Base-by-base conservation (phyloP, 2,888 invertebrate species). In the Tiliacea citrago region DNA sequence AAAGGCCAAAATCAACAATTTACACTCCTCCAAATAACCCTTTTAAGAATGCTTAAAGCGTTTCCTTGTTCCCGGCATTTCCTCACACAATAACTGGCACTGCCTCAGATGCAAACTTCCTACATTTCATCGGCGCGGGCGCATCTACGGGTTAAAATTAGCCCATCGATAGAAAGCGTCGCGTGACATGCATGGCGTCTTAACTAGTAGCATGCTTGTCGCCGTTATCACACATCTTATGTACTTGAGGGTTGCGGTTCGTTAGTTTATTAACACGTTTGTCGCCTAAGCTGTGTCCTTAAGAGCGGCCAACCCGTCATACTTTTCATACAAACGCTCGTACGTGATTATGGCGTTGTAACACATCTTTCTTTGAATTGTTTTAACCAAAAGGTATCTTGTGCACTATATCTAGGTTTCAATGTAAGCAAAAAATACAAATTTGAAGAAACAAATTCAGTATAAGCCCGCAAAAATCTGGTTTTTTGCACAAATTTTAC, bases 101-200 rank as follows among this genome's bases (percentile, higher is more conserved):
- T 68, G 49, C 69, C 35, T 51, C 51, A 53, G 70, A 63, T 49
- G 82, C 61, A 63, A 70, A 83, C 83, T 83, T 85, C 83, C 86
- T 79, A 83, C 72, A 75, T 83, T 66, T 68, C 51, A 71, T 79
- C 75, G 70, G 66, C 71, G 74, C 75, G 39, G 3, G 35, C 66
- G 66, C 66, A 8, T 58, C n/a, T 57, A 57, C 35, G 53, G 39
- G 65, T 68, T 85, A 84, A 75, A 81, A 84, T 78, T 86, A 84
- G 81, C 45, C 16, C 58, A n/a, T 39, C 57, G 68, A 74, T 75
- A 85, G 72, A 77, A 82, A 85, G 63, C 62, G 51, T 42, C 49
- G n/a, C n/a, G n/a, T n/a, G 73, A 62, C 76, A 71, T 65, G n/a
- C n/a, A 58, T 42, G 45, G 51, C 60, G 55, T 70, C 51, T 85